Percentiles rank a stretch among this genome's conserved stretches.
Evolutionary conservation across 1,140 invertebrate species (phyloP).

Genomic region (Drosophila yakuba): DNA sequence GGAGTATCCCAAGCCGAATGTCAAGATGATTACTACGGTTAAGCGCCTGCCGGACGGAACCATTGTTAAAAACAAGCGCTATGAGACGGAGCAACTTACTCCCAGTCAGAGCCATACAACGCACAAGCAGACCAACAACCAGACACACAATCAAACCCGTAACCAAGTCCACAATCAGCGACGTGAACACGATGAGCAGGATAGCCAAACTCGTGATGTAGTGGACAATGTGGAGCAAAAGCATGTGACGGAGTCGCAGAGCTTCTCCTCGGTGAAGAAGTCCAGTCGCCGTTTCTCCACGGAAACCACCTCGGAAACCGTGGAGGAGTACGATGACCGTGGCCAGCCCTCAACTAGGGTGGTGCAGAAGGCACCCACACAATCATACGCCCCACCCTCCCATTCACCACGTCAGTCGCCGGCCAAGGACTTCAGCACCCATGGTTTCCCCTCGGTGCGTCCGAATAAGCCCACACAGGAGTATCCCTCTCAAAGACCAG

Average conservation of each 20-base stretch:
- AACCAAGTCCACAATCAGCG: constrained; percentile 41
- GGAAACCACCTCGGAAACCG: constrained; percentile 78
- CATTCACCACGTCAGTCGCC: constrained; percentile 24
- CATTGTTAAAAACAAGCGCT: constrained; percentile 87
- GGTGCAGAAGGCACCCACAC: neutral
- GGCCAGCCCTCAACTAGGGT: constrained; percentile 28
- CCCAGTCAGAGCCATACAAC: constrained; percentile 37
- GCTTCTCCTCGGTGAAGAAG: constrained; percentile 72
- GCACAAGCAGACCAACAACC: constrained; percentile 32
- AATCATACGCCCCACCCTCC: constrained; percentile 30
- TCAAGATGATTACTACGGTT: constrained; percentile 88
- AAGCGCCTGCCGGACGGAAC: constrained; percentile 88
- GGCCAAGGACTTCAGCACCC: constrained; percentile 69
- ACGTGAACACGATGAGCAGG: constrained; percentile 44
- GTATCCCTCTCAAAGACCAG: constrained; percentile 59
- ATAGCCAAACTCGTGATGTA: constrained; percentile 51
- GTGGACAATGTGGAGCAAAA: constrained; percentile 66
- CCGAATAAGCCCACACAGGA: constrained; percentile 79
- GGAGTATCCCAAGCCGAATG: constrained; percentile 87
- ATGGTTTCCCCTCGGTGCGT: constrained; percentile 79
- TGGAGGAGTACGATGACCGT: constrained; percentile 69
- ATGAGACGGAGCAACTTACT: constrained; percentile 86
- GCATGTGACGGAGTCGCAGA: constrained; percentile 67
- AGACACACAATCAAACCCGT: constrained; percentile 29
- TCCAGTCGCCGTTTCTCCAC: constrained; percentile 76